Evolutionary conservation across 2,888 invertebrate species (phyloP).

Genomic region (Nephrotoma flavescens): DNA sequence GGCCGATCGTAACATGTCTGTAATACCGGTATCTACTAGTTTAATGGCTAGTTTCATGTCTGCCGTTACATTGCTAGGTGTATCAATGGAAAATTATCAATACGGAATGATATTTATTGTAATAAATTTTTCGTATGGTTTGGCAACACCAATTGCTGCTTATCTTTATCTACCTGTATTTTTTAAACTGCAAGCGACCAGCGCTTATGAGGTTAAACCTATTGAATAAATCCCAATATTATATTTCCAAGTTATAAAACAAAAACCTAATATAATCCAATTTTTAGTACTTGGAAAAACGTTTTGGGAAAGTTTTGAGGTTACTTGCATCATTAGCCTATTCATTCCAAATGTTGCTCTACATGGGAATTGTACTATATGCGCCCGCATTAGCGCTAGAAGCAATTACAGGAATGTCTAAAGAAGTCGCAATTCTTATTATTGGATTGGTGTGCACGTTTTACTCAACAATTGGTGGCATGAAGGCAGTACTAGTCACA

Average conservation of each 20-base stretch:
- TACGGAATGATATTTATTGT: slow-evolving; percentile 67
- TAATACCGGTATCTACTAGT: slow-evolving; percentile 70
- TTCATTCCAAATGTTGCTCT: slow-evolving; percentile 76
- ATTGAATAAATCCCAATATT: not conserved
- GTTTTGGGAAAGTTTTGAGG: slow-evolving; percentile 67
- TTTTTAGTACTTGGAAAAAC: slow-evolving; percentile 66
- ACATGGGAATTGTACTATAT: slow-evolving; percentile 84
- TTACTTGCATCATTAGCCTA: slow-evolving; percentile 70
- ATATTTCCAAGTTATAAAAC: not conserved
- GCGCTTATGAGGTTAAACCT: slow-evolving; percentile 60
- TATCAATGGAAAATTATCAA: slow-evolving; percentile 56
- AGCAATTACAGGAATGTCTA: slow-evolving; percentile 66
- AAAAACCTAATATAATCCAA: not conserved
- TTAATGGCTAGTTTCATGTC: slow-evolving; percentile 92
- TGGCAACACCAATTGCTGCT: slow-evolving; percentile 65
- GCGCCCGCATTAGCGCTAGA: slow-evolving; percentile 85
- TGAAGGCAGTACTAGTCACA: slow-evolving; percentile 80
- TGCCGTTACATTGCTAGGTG: slow-evolving; percentile 71
- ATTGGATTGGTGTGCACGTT: slow-evolving; percentile 70
- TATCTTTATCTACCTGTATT: slow-evolving; percentile 74
- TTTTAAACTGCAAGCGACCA: slow-evolving; percentile 66
- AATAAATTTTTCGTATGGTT: slow-evolving; percentile 58
- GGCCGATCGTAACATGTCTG: slow-evolving; percentile 66
- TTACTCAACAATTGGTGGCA: slow-evolving; percentile 77
- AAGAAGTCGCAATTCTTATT: slow-evolving; percentile 54